Evolutionary conservation across 2,888 invertebrate species (phyloP).

Genomic region (Leucophenga maculata): DNA sequence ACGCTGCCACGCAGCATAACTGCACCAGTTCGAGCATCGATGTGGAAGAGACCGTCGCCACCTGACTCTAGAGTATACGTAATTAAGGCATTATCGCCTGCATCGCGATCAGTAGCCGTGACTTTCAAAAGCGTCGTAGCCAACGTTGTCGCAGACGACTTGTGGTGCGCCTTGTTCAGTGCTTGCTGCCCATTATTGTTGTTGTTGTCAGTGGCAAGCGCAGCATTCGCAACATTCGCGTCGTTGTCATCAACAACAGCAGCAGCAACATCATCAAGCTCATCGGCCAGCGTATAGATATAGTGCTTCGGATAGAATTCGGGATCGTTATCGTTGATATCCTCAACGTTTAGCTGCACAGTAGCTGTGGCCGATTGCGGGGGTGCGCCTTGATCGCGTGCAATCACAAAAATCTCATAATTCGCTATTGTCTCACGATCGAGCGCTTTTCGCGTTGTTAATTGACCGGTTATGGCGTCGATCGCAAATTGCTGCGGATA

Average conservation of each 20-base stretch:
- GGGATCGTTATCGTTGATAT: constrained; percentile 94
- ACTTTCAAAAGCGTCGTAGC: constrained; percentile 77
- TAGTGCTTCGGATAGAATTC: constrained; percentile 92
- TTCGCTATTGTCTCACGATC: constrained; percentile 86
- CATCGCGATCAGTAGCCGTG: constrained; percentile 87
- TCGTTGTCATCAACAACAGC: background rate
- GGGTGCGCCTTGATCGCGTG: constrained; percentile 92
- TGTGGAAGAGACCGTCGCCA: constrained; percentile 84
- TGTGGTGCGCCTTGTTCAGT: constrained; percentile 30
- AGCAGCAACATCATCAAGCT: constrained; percentile 39
- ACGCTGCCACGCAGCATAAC: constrained; percentile 76
- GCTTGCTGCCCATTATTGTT: constrained; percentile 30
- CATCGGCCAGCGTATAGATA: constrained; percentile 83
- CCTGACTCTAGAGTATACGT: constrained; percentile 85
- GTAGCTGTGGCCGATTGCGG: constrained; percentile 93
- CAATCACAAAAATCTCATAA: constrained; percentile 88
- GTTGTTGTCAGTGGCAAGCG: background rate
- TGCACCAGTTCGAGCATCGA: constrained; percentile 85
- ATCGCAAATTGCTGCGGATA: constrained; percentile 89
- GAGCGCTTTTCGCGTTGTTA: constrained; percentile 83
- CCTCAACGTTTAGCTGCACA: constrained; percentile 84
- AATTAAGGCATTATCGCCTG: constrained; percentile 87
- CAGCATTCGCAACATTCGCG: background rate
- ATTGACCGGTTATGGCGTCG: constrained; percentile 87
- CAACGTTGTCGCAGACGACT: background rate